These are phyloP conservation scores for Sebastes taczanowskii DNA, from an alignment of 2,797 vertebrate species.

Conservation along the genomic window DNA sequence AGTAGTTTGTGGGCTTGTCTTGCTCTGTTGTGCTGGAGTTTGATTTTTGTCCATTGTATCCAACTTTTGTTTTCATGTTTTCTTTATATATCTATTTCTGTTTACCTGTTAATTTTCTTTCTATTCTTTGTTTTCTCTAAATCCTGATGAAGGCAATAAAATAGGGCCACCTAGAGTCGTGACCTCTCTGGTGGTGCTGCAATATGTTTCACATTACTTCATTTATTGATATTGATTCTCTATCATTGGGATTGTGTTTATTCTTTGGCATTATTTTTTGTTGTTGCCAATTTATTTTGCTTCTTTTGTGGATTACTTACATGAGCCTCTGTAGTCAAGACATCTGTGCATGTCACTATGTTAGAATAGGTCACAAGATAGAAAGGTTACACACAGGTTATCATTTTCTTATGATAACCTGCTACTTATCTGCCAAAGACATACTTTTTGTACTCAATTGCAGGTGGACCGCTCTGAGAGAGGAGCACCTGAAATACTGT, in stretches of 20 bases:
- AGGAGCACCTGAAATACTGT: background rate
- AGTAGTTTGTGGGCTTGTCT: background rate
- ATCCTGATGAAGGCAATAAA: background rate
- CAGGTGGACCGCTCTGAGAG: background rate
- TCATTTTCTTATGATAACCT: background rate
- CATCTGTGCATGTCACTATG: background rate
- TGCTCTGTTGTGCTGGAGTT: background rate
- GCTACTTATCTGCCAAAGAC: background rate
- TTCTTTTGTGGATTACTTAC: background rate
- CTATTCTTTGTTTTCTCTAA: background rate
- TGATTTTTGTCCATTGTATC: background rate
- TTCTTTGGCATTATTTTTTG: background rate
- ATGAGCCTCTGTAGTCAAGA: background rate
- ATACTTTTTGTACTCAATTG: background rate
- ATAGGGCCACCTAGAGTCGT: background rate
- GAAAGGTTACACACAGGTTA: background rate
- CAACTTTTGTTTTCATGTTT: background rate
- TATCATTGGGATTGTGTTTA: background rate
- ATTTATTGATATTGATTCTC: background rate
- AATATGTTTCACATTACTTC: background rate
- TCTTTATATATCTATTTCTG: background rate
- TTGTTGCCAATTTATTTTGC: background rate
- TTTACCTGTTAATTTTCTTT: background rate
- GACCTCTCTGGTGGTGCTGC: background rate
- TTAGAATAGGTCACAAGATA: background rate